Percentiles rank a stretch among this genome's conserved stretches.
Conservation (phyloP, 2,797 vertebrate genomes). For the Pseudochirops cupreus region DNA sequence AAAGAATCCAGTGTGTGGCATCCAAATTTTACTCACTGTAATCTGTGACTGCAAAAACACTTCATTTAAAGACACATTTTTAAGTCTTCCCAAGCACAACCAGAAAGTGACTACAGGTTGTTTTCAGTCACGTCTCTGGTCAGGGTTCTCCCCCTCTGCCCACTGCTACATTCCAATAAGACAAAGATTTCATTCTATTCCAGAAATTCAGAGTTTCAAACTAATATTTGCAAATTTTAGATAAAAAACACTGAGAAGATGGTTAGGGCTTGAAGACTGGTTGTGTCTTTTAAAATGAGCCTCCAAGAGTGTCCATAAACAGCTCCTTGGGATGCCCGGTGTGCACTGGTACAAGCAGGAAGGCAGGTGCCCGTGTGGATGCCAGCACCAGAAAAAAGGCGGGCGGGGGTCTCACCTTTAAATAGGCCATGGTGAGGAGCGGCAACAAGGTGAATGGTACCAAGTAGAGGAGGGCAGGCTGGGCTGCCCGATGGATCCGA, state of each 20-base stretch:
- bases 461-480: conserved; percentile 98
- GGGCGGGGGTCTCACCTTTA: conserved; percentile 91
- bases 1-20: background rate
- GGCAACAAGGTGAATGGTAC: conserved; percentile 99
- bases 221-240: background rate
- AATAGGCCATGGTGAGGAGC: conserved; percentile 99
- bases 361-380: background rate
- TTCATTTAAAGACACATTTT: background rate
- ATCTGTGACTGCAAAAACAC: background rate
- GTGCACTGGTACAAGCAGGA: background rate
- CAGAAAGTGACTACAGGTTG: background rate
- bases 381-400: background rate
- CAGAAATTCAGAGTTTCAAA: background rate
- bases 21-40: background rate
- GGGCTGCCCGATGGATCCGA: conserved; percentile 98
- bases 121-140: background rate
- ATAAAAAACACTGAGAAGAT: background rate
- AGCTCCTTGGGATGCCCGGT: background rate
- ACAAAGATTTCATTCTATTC: background rate
- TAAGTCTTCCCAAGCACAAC: background rate
- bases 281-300: conserved; percentile 18
- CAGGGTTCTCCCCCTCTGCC: background rate
- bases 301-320: background rate
- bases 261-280: no score
- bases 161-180: background rate